Base-by-base conservation (phyloP, 1,140 invertebrate genomes). In the Drosophila athabasca region DNA sequence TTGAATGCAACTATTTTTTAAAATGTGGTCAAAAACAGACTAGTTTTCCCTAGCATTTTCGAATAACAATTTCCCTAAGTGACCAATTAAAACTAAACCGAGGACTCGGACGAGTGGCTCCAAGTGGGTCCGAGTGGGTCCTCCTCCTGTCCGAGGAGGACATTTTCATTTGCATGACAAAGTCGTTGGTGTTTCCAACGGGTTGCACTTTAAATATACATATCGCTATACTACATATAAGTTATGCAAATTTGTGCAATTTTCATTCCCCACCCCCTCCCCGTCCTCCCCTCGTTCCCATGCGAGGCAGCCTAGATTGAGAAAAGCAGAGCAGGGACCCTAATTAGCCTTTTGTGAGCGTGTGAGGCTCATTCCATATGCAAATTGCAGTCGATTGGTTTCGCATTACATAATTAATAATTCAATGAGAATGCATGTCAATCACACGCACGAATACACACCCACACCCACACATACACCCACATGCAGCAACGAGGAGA, bases 391-490 rank as follows among this genome's bases (percentile, higher is more conserved):
- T 58, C 69, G 80, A 88, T 88, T 89, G 76, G 79, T 88, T 88
- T 88, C 83, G 65, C 76, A 88, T 88, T 88, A 83, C 79, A 70
- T 83, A 88, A 89, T 88, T 88, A 88, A 83, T 88, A 89, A 88
- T 88, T 89, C 79, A 88, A 79, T 65, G 72, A 69, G 50, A 88
- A 79, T 82, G 76, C 76, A 64, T 89, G 84, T 83, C 83, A 88
- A 83, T 88, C 83, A 89, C 50, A 55, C 62, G 65, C 79, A 79
- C 73, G 71, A 57, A 48, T 66, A 59, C 52, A 50, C 58, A 57
- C 13, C 24, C 24, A 26, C 4, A 26, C 24, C 43, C 35, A 49
- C 13, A 54, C 31, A 0, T 4, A 11, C 35, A 39, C 35, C 35
- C 35, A 39, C 35, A 39, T 11, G 1, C 11, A 39, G 9, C 9